A percentile compares a stretch with the other conserved stretches of the same genome.
phyloP scores from a whole-genome alignment of 2,113 vertebrate genomes.

The Bujurquina vittata region DNA sequence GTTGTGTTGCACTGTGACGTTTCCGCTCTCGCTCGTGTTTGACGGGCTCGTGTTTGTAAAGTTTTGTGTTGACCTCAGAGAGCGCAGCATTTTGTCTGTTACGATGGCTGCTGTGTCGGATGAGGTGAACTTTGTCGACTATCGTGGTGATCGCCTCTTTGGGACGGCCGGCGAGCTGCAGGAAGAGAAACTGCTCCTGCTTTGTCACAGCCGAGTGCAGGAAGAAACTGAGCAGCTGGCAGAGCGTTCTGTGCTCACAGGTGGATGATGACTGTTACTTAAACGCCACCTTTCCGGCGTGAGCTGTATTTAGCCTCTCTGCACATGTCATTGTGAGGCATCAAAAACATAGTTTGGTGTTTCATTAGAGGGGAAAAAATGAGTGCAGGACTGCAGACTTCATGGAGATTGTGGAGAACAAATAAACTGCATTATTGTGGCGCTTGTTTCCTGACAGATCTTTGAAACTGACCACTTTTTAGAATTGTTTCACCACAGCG shows the following conservation, averaged over 20 bases:
- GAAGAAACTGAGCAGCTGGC: too few relatives aligned
- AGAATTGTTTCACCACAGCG: background rate
- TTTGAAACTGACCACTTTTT: background rate
- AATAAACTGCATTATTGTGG: accelerated
- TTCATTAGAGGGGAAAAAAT: background rate
- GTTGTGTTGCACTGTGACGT: background rate
- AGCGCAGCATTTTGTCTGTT: background rate
- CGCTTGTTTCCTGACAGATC: background rate
- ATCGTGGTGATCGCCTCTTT: background rate
- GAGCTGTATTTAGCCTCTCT: background rate
- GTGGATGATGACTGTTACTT: background rate
- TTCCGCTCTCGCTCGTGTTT: background rate
- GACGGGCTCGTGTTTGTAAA: background rate
- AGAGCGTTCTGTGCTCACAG: background rate
- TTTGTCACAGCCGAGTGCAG: background rate
- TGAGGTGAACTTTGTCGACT: background rate
- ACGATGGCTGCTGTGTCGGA: background rate
- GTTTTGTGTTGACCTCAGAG: background rate
- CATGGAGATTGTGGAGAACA: accelerated
- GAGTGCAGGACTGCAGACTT: background rate
- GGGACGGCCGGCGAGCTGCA: background rate
- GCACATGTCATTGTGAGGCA: background rate
- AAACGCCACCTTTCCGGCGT: background rate
- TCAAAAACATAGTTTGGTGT: accelerated
- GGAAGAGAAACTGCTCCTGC: background rate